These are phyloP conservation scores for Drosophila formosana DNA, from an alignment of 2,888 invertebrate genomes.

Conservation along the genomic window DNA sequence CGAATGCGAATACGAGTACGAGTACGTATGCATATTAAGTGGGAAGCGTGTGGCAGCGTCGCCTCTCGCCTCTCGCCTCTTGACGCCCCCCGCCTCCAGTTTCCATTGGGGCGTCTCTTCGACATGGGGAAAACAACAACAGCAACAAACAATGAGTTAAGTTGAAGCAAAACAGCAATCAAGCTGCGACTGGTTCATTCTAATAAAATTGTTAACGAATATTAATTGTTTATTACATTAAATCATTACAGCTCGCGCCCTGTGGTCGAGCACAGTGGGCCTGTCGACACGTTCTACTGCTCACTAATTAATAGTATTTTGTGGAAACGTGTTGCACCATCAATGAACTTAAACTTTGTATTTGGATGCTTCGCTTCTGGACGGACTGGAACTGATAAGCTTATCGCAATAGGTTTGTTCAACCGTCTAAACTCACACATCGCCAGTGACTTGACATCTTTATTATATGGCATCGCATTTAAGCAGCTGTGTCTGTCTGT, in stretches of 20 bases:
- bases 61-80: not conserved
- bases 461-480: constrained; percentile 12
- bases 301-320: constrained; percentile 6
- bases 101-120: constrained; percentile 13
- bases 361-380: constrained; percentile 6
- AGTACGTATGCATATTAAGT: constrained; percentile 32
- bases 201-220: constrained; percentile 55
- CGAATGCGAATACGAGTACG: not conserved
- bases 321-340: constrained; percentile 15
- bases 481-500: constrained; percentile 26
- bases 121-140: not conserved
- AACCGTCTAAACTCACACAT: constrained; percentile 38
- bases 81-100: not conserved
- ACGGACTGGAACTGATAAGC: constrained; percentile 38
- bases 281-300: not conserved
- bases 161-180: constrained; percentile 37
- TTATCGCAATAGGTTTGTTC: constrained; percentile 48
- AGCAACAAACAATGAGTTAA: not conserved
- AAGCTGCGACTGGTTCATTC: constrained; percentile 56
- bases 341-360: constrained; percentile 11
- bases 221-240: constrained; percentile 62
- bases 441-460: constrained; percentile 18
- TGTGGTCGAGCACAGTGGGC: not conserved
- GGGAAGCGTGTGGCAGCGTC: constrained; percentile 23
- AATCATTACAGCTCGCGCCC: constrained; percentile 35